phyloP scores from a whole-genome alignment of 2,113 vertebrate species.

The Gopherus flavomarginatus region DNA sequence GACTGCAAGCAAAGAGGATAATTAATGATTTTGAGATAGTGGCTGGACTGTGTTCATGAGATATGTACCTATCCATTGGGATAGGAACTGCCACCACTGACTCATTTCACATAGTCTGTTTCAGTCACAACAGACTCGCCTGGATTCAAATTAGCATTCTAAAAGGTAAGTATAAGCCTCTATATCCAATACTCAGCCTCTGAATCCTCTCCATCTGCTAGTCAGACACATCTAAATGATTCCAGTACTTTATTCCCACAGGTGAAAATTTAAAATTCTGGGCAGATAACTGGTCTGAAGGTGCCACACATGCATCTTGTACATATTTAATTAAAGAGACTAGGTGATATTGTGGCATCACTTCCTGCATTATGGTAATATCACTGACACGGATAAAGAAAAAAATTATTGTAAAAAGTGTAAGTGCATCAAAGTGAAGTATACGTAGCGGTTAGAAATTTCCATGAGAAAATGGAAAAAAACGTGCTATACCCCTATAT shows the following conservation, averaged over 20 bases:
- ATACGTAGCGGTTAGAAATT: not conserved
- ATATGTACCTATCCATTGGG: not conserved
- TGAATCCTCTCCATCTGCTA: not conserved
- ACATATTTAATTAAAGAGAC: not conserved
- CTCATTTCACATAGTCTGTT: not conserved
- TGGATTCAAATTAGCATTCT: not conserved
- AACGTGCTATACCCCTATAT: not conserved
- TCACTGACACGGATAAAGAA: not conserved
- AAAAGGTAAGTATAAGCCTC: not conserved
- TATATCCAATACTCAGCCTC: not conserved
- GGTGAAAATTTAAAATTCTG: slow-evolving; percentile 8
- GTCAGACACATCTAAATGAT: not conserved
- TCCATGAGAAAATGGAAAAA: not conserved
- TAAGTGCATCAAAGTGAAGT: not conserved
- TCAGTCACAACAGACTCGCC: not conserved
- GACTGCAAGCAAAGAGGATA: not conserved
- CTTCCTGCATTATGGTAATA: not conserved
- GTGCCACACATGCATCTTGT: not conserved
- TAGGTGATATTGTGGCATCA: not conserved
- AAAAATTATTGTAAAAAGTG: not conserved
- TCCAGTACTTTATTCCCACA: not conserved
- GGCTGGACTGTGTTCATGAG: not conserved
- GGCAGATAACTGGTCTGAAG: not conserved
- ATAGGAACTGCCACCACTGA: not conserved
- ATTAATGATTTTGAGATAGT: not conserved